Conservation (phyloP, 53 echinoderm and acorn worm species). For the Paelopatides confundens region DNA sequence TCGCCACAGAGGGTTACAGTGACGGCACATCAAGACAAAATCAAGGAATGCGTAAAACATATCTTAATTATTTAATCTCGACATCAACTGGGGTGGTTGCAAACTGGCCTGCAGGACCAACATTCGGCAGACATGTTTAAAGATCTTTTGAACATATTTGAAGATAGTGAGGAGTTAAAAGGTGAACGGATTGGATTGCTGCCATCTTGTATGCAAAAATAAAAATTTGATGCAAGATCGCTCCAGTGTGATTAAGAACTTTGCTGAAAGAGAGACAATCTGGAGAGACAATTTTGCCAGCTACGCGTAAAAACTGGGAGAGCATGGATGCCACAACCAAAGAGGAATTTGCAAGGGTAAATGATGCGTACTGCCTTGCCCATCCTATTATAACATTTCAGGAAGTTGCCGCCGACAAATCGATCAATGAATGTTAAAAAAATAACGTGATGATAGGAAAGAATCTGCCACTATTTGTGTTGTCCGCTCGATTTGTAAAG, state of each 20-base stretch:
- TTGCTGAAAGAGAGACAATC: conserved; percentile 31
- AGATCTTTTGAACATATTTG: not conserved
- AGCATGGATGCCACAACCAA: not conserved
- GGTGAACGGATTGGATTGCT: conserved; percentile 17
- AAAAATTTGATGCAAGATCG: conserved; percentile 70
- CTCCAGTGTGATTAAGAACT: conserved; percentile 72
- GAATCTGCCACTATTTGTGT: conserved; percentile 71
- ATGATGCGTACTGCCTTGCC: conserved; percentile 16
- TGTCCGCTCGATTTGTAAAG: conserved; percentile 67
- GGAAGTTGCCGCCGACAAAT: conserved; percentile 59
- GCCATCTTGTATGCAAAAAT: not conserved
- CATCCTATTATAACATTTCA: conserved; percentile 31
- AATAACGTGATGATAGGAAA: conserved; percentile 20
- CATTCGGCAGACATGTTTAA: conserved; percentile 23
- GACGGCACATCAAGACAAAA: conserved; percentile 75
- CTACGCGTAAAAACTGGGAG: conserved; percentile 6
- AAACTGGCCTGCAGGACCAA: conserved; percentile 36
- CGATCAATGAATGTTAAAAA: conserved; percentile 37
- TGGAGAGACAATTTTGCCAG: conserved; percentile 53
- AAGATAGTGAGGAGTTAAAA: conserved; percentile 65
- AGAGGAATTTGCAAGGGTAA: not conserved
- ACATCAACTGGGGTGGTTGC: conserved; percentile 60
- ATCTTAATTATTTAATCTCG: conserved; percentile 51
- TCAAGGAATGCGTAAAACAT: conserved; percentile 21
- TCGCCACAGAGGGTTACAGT: not conserved